phyloP scores from a whole-genome alignment of 2,113 vertebrate species.

The Paramisgurnus dabryanus region DNA sequence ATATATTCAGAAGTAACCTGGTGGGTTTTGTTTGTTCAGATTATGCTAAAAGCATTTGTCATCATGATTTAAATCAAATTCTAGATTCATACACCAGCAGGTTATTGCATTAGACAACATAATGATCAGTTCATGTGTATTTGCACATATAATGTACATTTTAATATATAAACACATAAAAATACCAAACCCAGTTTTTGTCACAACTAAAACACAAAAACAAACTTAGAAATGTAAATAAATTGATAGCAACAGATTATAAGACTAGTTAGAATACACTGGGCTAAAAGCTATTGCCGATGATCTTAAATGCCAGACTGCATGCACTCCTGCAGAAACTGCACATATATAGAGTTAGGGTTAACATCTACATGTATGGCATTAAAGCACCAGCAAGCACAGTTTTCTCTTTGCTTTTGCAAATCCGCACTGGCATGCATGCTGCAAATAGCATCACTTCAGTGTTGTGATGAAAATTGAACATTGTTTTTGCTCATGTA shows the following conservation, averaged over 20 bases:
- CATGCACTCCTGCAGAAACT: constrained; percentile 12
- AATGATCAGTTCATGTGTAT: not conserved
- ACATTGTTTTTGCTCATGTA: constrained; percentile 54
- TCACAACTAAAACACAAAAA: too few species aligned
- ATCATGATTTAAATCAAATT: not conserved
- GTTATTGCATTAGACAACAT: not conserved
- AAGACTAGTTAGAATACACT: too few species aligned
- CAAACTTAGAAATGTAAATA: too few species aligned
- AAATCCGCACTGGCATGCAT: constrained; percentile 12
- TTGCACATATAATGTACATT: not conserved
- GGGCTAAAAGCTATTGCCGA: too few species aligned
- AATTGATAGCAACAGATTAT: too few species aligned
- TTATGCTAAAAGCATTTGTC: not conserved
- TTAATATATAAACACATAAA: too few species aligned
- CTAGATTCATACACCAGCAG: not conserved
- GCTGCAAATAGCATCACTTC: constrained; percentile 14
- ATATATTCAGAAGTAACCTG: not conserved
- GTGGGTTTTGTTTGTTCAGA: not conserved
- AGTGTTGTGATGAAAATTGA: constrained; percentile 53
- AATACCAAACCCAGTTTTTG: too few species aligned
- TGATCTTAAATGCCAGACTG: not conserved
- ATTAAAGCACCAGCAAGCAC: not conserved
- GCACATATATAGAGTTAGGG: not conserved
- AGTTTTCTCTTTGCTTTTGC: constrained; percentile 10
- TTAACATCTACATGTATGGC: not conserved